Evolutionary conservation across 2,797 vertebrate genomes (phyloP).

Genomic region (Gallinago stenura): DNA sequence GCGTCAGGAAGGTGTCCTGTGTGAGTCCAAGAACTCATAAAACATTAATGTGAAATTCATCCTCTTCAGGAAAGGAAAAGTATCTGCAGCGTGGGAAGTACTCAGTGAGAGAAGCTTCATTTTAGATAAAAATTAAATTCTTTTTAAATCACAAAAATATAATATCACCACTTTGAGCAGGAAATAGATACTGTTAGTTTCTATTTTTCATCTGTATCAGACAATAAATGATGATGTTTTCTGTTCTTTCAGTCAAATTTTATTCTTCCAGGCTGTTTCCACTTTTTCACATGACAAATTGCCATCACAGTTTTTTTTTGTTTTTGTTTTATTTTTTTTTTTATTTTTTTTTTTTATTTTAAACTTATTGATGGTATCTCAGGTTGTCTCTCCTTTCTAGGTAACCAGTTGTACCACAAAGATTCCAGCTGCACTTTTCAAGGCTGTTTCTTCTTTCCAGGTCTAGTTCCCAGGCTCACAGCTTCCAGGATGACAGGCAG

Average conservation of each 20-base stretch:
- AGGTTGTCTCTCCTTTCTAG: background rate
- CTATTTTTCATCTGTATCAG: background rate
- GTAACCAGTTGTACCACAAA: background rate
- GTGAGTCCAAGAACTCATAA: background rate
- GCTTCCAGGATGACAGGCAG: background rate
- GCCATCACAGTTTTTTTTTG: background rate
- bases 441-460: background rate
- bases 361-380: fast-evolving
- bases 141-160: no score
- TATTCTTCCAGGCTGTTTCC: background rate
- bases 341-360: background rate
- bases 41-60: background rate
- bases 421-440: background rate
- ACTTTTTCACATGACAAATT: background rate
- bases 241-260: background rate
- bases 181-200: background rate
- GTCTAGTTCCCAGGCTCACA: background rate
- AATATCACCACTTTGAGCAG: background rate
- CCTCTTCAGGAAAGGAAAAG: background rate
- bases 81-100: fast-evolving
- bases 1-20: background rate
- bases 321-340: background rate
- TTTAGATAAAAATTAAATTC: background rate
- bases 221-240: background rate
- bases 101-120: background rate